Conservation (phyloP, 2,797 vertebrate species). For the Tamandua tetradactyla region DNA sequence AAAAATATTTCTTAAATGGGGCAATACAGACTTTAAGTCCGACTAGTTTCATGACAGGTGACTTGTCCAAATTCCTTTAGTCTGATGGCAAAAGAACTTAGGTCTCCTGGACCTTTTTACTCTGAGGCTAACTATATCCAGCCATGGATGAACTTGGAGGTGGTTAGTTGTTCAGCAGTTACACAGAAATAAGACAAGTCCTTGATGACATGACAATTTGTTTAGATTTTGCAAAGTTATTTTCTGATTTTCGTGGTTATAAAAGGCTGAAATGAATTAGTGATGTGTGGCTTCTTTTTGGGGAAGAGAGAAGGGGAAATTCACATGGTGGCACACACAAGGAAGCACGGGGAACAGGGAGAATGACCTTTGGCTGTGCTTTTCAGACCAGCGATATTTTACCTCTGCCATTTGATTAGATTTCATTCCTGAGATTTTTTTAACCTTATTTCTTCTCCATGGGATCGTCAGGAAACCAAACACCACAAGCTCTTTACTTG, state of each 20-base stretch:
- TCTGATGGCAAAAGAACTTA: background rate
- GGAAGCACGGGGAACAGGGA: background rate
- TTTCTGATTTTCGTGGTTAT: background rate
- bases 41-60: background rate
- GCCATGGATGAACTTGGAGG: background rate
- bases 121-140: background rate
- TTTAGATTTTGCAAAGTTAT: background rate
- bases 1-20: background rate
- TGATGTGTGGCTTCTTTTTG: background rate
- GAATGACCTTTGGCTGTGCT: no score
- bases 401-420: background rate
- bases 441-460: background rate
- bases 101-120: background rate
- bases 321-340: background rate
- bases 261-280: background rate
- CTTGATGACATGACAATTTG: background rate
- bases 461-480: constrained; percentile 43
- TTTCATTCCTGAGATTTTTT: background rate
- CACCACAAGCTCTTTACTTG: constrained; percentile 49
- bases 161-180: background rate
- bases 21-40: background rate
- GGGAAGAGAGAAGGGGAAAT: background rate
- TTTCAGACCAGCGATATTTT: background rate
- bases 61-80: background rate
- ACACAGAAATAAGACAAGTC: background rate